Conservation (phyloP, 1,140 invertebrate species). For the Lasioglossum albipes region DNA sequence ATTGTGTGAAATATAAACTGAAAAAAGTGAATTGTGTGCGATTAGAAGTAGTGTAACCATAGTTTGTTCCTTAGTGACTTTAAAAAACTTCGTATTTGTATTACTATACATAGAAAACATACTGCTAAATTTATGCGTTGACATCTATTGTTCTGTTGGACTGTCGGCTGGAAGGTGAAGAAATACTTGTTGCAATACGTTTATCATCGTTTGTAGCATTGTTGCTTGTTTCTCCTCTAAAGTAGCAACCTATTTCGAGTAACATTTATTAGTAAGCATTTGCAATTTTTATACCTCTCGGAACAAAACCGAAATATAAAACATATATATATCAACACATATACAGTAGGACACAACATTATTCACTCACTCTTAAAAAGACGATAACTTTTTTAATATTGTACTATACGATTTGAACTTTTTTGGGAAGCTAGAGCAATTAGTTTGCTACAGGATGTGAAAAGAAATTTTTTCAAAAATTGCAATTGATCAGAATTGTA, state of each 20-base stretch:
- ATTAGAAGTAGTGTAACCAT: background rate
- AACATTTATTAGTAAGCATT: slow-evolving; percentile 11
- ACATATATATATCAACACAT: too few species aligned
- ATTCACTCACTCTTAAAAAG: too few species aligned
- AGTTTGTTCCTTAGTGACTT: background rate
- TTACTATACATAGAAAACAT: slow-evolving; percentile 49
- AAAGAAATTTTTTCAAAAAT: too few species aligned
- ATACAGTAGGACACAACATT: too few species aligned
- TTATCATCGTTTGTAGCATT: slow-evolving; percentile 72
- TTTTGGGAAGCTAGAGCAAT: too few species aligned
- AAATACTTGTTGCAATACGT: slow-evolving; percentile 71
- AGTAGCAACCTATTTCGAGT: slow-evolving; percentile 67
- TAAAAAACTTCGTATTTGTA: background rate
- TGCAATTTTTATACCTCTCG: background rate
- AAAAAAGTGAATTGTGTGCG: background rate
- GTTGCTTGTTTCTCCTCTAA: slow-evolving; percentile 75
- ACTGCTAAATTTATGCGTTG: slow-evolving; percentile 49
- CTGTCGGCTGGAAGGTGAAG: slow-evolving; percentile 61
- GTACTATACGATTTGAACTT: too few species aligned
- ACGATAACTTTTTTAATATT: too few species aligned
- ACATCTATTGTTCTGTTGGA: slow-evolving; percentile 66
- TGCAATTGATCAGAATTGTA: too few species aligned
- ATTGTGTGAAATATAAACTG: slow-evolving; percentile 7
- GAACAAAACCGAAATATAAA: background rate
- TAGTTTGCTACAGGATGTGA: too few species aligned